A percentile compares a stretch with the other conserved stretches of the same genome.
Conservation (phyloP, 2,113 vertebrate species). For the Zosterops pallidus region DNA sequence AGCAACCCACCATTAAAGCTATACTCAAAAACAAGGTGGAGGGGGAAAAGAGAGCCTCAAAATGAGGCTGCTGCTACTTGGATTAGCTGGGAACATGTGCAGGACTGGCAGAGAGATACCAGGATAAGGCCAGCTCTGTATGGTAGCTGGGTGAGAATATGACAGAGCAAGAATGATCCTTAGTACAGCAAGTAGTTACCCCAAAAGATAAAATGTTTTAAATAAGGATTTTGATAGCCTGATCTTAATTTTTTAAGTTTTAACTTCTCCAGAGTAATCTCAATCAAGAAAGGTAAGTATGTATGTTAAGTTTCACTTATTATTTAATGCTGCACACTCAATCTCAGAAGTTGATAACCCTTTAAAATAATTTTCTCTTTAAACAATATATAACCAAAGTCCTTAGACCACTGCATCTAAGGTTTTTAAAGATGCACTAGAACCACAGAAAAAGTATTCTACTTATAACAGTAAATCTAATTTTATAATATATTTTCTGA, state of each 20-base stretch:
- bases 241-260: neutral
- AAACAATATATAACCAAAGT: neutral
- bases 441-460: neutral
- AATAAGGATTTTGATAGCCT: neutral
- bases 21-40: neutral
- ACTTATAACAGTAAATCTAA: slow-evolving; percentile 4
- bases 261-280: neutral
- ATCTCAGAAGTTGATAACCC: neutral
- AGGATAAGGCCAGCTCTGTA: neutral
- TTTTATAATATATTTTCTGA: slow-evolving; percentile 20
- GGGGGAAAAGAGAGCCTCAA: neutral
- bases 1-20: neutral
- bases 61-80: neutral
- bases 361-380: neutral
- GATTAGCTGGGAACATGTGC: neutral
- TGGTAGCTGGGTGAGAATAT: neutral
- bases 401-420: neutral
- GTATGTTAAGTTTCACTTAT: neutral
- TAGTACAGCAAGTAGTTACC: neutral
- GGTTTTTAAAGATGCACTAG: neutral
- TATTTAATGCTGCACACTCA: neutral
- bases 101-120: neutral
- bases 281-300: neutral
- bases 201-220: neutral
- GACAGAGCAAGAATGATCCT: neutral